Evolutionary conservation across 2,113 vertebrate genomes (phyloP).

Genomic region (Xyliphius kryptos): DNA sequence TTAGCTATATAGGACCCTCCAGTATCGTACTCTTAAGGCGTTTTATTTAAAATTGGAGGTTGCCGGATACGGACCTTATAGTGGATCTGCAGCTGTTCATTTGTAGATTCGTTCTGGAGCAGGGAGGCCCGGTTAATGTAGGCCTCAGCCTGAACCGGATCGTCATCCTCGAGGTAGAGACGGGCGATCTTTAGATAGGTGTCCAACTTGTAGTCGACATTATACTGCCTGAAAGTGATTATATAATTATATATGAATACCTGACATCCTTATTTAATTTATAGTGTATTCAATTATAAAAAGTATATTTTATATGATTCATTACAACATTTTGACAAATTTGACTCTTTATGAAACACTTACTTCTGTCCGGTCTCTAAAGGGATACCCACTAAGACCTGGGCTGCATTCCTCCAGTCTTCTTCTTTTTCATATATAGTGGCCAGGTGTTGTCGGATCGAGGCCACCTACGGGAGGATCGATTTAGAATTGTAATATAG

Average conservation of each 20-base stretch:
- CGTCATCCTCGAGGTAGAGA: conserved; percentile 92
- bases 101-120: conserved; percentile 97
- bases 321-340: not conserved
- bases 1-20: too few species aligned
- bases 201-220: conserved; percentile 96
- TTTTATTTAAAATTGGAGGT: too few species aligned
- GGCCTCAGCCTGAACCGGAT: conserved; percentile 94
- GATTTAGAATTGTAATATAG: not conserved
- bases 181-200: conserved; percentile 97
- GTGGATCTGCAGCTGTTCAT: conserved; percentile 96
- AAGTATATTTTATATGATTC: not conserved
- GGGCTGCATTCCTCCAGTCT: conserved; percentile 96
- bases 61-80: conserved; percentile 73
- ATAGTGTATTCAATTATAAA: too few species aligned
- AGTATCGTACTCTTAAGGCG: too few species aligned
- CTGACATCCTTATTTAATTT: too few species aligned
- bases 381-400: conserved; percentile 95
- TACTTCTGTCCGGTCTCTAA: conserved; percentile 97
- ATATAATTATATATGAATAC: too few species aligned
- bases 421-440: conserved; percentile 98
- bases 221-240: conserved; percentile 80
- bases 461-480: conserved; percentile 82
- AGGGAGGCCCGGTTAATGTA: conserved; percentile 96
- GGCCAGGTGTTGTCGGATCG: conserved; percentile 94
- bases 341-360: not conserved